Evolutionary conservation across 2,888 invertebrate species (phyloP), one percentile per base, ranked within the genome.

Genomic region (Isotomurus palustris): DNA sequence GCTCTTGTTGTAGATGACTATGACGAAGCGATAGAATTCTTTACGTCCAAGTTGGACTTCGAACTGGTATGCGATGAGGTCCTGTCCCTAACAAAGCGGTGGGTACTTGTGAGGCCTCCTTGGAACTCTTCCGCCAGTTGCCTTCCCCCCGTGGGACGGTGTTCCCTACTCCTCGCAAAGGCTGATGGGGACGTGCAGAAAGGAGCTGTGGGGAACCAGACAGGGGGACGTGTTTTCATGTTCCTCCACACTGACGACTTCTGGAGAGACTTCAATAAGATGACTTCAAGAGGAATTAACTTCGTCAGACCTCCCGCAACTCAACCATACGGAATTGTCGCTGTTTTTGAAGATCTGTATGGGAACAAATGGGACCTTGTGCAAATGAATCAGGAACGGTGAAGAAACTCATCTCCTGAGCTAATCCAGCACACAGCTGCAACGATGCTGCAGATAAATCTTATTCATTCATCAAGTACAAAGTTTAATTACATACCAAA

Each of bases 291-390:
- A 27, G 57, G 57, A 1, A 24, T 57, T 8, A 41, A 32, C 3
- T 52, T 57, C 25, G 29, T 57, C 2, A 22, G 52, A 41, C 28
- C 24, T 6, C 52, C 53, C 2, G 17, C 27, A 19, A 35, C 24
- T 3, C 32, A 57, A 12, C 2, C 17, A 3, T 53, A 53, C 29
- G 57, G 57, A 25, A 57, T 45, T 8, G 57, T 53, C 2, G 52
- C 52, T 10, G 57, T 57, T 36, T 57, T 57, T 27, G 28, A 29
- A 25, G 57, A 57, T 25, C 41, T 57, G 21, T 53, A 43, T 32
- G 57, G 57, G 19, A 57, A 57, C 29, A 36, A 44, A 47, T 57
- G 57, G 57, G 57, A 57, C 29, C 44, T 57, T 10, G 53, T 57
- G 12, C 47, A 57, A 38, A 40, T 55, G 47, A 55, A 55, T 21